Conservation (phyloP, 2,888 invertebrate genomes). For the Capitulum mitella region DNA sequence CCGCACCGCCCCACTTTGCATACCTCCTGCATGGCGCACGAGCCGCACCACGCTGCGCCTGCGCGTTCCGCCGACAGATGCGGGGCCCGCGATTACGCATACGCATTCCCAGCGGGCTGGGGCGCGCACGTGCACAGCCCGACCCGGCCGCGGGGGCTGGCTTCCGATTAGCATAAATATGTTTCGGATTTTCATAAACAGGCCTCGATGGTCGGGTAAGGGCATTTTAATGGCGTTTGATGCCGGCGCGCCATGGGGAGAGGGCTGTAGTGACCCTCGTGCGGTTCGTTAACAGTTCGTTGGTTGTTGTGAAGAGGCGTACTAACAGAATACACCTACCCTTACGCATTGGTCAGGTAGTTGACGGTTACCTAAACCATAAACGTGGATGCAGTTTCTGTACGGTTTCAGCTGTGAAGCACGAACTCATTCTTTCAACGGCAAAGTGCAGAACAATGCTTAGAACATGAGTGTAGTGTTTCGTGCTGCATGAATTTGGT, state of each 20-base stretch:
- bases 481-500: too few species aligned
- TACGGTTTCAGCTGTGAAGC: too few species aligned
- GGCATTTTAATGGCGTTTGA: constrained; percentile 10
- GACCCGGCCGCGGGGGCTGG: not conserved
- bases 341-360: too few species aligned
- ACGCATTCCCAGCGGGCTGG: not conserved
- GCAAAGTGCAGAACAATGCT: too few species aligned
- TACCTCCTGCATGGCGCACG: constrained; percentile 1
- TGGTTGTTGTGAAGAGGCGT: not conserved
- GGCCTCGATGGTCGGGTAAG: not conserved
- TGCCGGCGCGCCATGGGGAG: not conserved
- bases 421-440: too few species aligned
- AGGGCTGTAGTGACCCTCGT: not conserved
- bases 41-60: not conserved
- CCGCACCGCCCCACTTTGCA: not conserved
- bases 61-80: not conserved
- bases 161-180: constrained; percentile 15
- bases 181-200: constrained; percentile 17
- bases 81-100: constrained; percentile 2
- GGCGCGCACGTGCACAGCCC: not conserved
- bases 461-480: too few species aligned
- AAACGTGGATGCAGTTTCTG: too few species aligned
- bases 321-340: too few species aligned
- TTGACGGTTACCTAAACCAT: too few species aligned
- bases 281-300: not conserved